These are phyloP conservation scores for Cydia amplana DNA, from an alignment of 1,140 invertebrate species.

Conservation along the genomic window DNA sequence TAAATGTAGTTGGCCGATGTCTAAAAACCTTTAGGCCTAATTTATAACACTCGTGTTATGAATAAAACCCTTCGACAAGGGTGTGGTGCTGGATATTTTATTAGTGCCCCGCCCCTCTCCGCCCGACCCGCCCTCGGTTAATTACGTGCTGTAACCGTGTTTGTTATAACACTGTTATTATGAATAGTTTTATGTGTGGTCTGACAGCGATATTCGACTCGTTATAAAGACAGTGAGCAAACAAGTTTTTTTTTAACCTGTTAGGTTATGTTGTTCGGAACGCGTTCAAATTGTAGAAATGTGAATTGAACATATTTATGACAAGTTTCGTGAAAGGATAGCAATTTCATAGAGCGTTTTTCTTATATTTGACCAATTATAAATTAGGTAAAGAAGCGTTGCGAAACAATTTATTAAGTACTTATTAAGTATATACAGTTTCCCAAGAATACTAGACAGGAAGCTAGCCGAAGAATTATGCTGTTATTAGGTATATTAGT, in stretches of 20 bases:
- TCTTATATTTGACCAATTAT: too few relatives aligned
- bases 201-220: not conserved
- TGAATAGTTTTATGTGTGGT: slow-evolving; percentile 4
- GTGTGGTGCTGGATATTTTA: slow-evolving; percentile 3
- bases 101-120: slow-evolving; percentile 5
- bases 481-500: too few relatives aligned
- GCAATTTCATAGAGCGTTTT: too few relatives aligned
- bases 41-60: slow-evolving; percentile 2
- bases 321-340: too few relatives aligned
- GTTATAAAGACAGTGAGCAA: not conserved
- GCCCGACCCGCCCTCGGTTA: not conserved
- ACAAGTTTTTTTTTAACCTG: not conserved
- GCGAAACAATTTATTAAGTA: too few relatives aligned
- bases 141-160: slow-evolving; percentile 13
- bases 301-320: not conserved
- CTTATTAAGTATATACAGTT: too few relatives aligned
- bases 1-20: not conserved
- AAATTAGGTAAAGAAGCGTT: too few relatives aligned
- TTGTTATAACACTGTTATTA: slow-evolving; percentile 22
- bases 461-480: too few relatives aligned
- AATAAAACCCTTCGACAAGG: not conserved
- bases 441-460: too few relatives aligned
- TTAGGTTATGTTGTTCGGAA: not conserved
- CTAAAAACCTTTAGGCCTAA: not conserved
- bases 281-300: not conserved